These are phyloP conservation scores for Desoria tigrina DNA, from an alignment of 2,888 invertebrate species.

Conservation along the genomic window DNA sequence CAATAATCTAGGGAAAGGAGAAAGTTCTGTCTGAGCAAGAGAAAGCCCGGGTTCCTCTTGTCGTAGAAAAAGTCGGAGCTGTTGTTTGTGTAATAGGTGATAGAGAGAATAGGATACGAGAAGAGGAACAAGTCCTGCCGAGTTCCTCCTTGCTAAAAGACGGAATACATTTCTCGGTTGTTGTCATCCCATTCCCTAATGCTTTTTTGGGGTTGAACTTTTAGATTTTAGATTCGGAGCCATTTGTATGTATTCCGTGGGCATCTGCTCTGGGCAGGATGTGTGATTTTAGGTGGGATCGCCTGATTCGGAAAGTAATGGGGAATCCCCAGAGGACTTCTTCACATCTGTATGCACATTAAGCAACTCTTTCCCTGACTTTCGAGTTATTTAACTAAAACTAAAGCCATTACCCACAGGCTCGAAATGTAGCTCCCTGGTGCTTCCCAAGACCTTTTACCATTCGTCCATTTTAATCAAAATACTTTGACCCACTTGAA, in stretches of 20 bases:
- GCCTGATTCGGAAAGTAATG: constrained; percentile 21
- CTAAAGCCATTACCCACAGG: constrained; percentile 24
- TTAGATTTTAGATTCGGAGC: constrained; percentile 4
- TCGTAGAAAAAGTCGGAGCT: no score
- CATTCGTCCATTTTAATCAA: constrained; percentile 11
- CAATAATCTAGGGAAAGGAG: no score
- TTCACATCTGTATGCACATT: constrained; percentile 22
- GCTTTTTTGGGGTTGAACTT: no score
- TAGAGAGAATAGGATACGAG: no score
- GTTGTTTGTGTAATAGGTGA: no score
- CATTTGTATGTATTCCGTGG: constrained; percentile 15
- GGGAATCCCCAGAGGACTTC: constrained; percentile 10
- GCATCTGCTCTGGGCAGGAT: constrained; percentile 19
- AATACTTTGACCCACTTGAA: constrained; percentile 2
- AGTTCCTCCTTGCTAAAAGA: no score
- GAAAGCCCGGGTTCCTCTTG: no score
- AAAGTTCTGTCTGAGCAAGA: no score
- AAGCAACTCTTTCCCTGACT: constrained; percentile 17
- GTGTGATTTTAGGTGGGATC: constrained; percentile 17
- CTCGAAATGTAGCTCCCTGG: not conserved
- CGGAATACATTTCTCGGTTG: no score
- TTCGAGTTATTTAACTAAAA: constrained; percentile 25
- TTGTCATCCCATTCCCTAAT: no score
- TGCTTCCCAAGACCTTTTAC: not conserved
- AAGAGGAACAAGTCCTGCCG: constrained; percentile 2